These are phyloP conservation scores for Progne subis DNA, from an alignment of 2,113 vertebrate genomes.

Conservation along the genomic window DNA sequence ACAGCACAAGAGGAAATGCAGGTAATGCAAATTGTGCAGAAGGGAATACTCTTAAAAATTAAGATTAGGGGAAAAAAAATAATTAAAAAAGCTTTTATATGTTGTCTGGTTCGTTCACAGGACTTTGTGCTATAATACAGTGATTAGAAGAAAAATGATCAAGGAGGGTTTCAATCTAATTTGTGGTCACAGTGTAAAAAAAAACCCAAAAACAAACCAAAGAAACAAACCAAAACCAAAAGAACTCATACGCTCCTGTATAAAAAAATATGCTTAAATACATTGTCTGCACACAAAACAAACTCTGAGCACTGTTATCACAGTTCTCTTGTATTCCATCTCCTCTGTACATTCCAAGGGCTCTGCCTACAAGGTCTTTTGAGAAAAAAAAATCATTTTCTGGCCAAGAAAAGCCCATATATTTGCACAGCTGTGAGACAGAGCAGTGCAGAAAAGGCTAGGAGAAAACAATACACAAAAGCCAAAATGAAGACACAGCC, in stretches of 20 bases:
- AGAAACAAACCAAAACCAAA: neutral
- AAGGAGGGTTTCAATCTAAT: neutral
- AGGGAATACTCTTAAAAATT: neutral
- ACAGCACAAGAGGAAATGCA: neutral
- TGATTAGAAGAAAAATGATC: neutral
- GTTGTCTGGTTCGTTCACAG: neutral
- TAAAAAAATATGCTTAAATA: neutral
- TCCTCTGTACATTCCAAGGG: neutral
- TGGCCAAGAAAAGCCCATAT: neutral
- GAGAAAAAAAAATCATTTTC: neutral
- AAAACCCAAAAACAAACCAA: neutral
- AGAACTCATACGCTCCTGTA: neutral
- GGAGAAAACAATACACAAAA: neutral
- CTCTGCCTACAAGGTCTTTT: neutral
- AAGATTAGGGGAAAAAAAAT: neutral
- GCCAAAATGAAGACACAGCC: neutral
- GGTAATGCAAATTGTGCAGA: neutral
- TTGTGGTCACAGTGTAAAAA: slow-evolving; percentile 30
- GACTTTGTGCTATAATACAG: neutral
- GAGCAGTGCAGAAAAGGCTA: neutral
- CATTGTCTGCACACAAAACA: neutral
- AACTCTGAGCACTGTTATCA: neutral
- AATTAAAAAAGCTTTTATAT: neutral
- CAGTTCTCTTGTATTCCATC: neutral
- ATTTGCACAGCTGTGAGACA: neutral